Evolutionary conservation across 2,888 invertebrate species (phyloP).

Genomic region (Sclerodermus sp.): DNA sequence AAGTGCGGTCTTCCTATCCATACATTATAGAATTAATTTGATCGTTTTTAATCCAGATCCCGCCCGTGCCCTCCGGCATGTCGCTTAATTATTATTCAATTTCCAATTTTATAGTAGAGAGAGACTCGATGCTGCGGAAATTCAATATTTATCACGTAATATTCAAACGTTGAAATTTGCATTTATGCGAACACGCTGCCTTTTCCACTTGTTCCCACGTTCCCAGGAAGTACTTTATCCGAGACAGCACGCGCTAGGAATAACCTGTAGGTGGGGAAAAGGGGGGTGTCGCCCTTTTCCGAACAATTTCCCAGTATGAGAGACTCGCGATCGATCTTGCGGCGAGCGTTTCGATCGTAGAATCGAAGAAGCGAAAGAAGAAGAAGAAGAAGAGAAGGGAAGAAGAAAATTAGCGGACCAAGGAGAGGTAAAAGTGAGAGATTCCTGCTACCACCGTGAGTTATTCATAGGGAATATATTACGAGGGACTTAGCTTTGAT

Average conservation of each 20-base stretch:
- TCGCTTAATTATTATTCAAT: conserved; percentile 5
- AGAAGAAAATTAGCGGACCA: no score
- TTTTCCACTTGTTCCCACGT: no score
- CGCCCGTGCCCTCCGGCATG: no score
- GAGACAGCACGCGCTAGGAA: no score
- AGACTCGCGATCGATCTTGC: no score
- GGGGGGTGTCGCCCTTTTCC: no score
- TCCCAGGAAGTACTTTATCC: no score
- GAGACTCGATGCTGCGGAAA: background rate
- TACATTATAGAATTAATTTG: background rate
- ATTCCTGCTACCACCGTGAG: conserved; percentile 2
- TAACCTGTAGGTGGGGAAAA: no score
- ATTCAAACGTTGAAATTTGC: conserved; percentile 5
- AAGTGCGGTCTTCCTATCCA: background rate
- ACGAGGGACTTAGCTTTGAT: conserved; percentile 48
- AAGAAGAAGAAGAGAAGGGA: no score
- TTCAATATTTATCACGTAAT: conserved; percentile 7
- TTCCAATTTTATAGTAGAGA: background rate
- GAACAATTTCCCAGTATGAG: no score
- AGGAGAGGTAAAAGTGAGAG: conserved; percentile 7
- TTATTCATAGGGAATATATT: conserved; percentile 54
- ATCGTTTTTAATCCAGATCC: background rate
- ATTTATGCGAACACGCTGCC: background rate
- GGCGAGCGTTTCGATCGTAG: no score
- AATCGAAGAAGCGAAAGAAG: no score